These are phyloP conservation scores for Ceramica pisi DNA, from an alignment of 2,888 invertebrate genomes.

Conservation along the genomic window DNA sequence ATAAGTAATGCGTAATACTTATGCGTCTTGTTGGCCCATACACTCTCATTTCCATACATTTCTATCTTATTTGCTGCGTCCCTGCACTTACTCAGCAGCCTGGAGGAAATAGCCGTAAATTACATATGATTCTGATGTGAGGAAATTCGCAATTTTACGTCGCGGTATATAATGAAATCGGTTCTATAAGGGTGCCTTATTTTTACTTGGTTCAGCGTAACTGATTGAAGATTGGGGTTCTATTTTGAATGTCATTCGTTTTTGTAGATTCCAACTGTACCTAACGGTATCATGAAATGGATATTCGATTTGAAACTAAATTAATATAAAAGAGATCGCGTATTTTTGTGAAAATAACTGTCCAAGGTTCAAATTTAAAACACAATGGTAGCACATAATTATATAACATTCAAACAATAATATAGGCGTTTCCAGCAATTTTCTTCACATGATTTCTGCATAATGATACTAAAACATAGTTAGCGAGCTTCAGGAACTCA, in stretches of 20 bases:
- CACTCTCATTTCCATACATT: constrained; percentile 63
- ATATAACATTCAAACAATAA: background rate
- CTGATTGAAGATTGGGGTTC: background rate
- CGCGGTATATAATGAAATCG: constrained; percentile 22
- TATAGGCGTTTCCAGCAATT: background rate
- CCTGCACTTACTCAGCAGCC: constrained; percentile 58
- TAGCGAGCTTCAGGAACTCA: constrained; percentile 36
- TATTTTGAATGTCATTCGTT: background rate
- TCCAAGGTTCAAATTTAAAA: background rate
- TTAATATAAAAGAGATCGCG: background rate
- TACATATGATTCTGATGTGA: constrained; percentile 56
- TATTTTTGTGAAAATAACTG: background rate
- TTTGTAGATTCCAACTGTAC: background rate
- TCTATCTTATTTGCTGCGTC: constrained; percentile 65
- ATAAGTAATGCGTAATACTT: constrained; percentile 61
- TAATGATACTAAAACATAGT: constrained; percentile 2
- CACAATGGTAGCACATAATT: background rate
- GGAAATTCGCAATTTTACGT: constrained; percentile 53
- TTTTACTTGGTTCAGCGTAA: background rate
- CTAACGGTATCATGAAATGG: no score
- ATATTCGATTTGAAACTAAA: background rate
- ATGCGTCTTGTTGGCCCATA: constrained; percentile 52
- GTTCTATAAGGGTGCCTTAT: constrained; percentile 1
- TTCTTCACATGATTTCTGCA: constrained; percentile 1
- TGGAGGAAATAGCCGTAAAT: constrained; percentile 59